Conservation (phyloP, 2,888 invertebrate genomes). For the Eupsilia transversa region DNA sequence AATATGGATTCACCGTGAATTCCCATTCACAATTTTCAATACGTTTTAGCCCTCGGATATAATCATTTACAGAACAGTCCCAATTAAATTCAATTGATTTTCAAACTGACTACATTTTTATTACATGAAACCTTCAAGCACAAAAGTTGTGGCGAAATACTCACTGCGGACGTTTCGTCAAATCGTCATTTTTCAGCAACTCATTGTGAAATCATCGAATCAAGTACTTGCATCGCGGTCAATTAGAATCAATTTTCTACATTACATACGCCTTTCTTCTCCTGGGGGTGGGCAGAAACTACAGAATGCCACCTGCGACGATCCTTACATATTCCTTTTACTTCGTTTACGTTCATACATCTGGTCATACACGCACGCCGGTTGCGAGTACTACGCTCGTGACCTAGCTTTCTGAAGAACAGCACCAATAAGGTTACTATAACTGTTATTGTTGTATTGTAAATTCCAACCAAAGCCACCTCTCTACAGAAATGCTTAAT, state of each 20-base stretch:
- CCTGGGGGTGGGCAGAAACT: no score
- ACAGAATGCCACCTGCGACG: no score
- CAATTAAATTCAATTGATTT: background rate
- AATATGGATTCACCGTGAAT: conserved; percentile 73
- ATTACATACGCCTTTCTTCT: no score
- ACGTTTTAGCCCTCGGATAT: background rate
- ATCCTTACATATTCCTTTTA: no score
- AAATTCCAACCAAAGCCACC: no score
- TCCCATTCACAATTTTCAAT: conserved; percentile 30
- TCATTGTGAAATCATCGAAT: background rate
- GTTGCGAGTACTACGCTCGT: no score
- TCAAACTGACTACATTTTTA: background rate
- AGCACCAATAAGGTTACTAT: no score
- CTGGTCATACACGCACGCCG: no score
- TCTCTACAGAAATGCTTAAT: background rate
- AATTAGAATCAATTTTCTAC: background rate
- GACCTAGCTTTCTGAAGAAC: no score
- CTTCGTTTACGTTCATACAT: no score
- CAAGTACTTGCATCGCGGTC: background rate
- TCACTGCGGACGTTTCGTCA: background rate
- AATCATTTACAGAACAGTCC: background rate
- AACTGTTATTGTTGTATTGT: no score
- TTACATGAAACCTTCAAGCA: background rate
- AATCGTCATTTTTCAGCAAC: background rate
- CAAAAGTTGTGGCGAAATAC: background rate